Evolutionary conservation across 2,113 vertebrate genomes (phyloP).

Genomic region (Mobula birostris): DNA sequence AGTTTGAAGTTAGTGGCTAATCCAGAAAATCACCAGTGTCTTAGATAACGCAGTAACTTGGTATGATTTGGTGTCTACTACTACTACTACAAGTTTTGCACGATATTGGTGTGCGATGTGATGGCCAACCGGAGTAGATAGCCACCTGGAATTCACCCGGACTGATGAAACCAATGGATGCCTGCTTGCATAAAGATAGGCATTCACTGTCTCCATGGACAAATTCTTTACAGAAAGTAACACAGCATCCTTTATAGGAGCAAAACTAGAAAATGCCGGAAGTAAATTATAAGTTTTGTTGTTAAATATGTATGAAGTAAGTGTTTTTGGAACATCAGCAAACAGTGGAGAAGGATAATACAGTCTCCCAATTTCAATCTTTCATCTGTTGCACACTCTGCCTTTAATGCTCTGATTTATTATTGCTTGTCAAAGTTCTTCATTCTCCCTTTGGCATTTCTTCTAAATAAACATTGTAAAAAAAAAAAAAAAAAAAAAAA

Average conservation of each 20-base stretch:
- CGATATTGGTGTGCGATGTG: no score
- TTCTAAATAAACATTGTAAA: not conserved
- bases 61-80: not conserved
- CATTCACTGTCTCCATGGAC: not conserved
- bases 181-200: not conserved
- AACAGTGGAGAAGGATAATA: not conserved
- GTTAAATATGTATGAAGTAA: not conserved
- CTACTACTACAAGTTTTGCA: not conserved
- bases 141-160: not conserved
- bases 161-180: not conserved
- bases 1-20: no score
- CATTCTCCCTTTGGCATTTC: not conserved
- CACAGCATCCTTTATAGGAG: no score
- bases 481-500: not conserved
- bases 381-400: not conserved
- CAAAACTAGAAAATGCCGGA: no score
- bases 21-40: not conserved
- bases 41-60: not conserved
- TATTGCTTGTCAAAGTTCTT: not conserved
- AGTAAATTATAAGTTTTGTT: not conserved
- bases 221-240: not conserved
- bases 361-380: not conserved
- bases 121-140: not conserved
- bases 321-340: not conserved
- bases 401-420: not conserved